Conservation (phyloP, 1,140 invertebrate species). For the Dendroctonus ponderosae region DNA sequence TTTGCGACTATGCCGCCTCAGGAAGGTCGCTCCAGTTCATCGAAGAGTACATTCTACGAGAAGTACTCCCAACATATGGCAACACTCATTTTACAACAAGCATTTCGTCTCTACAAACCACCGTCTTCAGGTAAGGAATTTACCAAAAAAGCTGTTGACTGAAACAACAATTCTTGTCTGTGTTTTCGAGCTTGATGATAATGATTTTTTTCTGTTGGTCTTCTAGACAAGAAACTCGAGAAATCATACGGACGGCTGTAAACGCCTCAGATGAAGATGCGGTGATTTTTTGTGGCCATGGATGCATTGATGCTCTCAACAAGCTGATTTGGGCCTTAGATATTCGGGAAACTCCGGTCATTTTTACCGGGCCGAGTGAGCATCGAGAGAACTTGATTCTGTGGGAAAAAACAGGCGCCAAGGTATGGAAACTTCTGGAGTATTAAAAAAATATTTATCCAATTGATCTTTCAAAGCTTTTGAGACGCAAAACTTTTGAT, state of each 20-base stretch:
- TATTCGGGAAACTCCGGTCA: constrained; percentile 61
- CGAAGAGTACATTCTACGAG: constrained; percentile 79
- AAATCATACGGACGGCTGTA: constrained; percentile 77
- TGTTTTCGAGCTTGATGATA: too few species aligned
- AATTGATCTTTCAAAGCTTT: not conserved
- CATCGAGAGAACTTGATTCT: constrained; percentile 81
- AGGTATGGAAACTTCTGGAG: constrained; percentile 66
- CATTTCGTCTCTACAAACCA: constrained; percentile 83
- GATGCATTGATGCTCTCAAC: constrained; percentile 70
- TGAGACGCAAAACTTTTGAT: not conserved
- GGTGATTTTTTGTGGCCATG: constrained; percentile 76
- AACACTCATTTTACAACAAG: constrained; percentile 84
- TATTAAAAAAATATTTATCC: too few species aligned
- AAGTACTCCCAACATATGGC: constrained; percentile 83
- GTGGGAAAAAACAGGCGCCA: constrained; percentile 77
- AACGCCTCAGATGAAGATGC: constrained; percentile 81
- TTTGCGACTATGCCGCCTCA: constrained; percentile 82
- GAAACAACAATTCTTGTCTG: too few species aligned
- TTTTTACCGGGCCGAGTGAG: constrained; percentile 84
- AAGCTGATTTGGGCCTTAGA: constrained; percentile 67
- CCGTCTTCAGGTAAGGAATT: constrained; percentile 71
- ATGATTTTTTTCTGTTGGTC: constrained; percentile 31
- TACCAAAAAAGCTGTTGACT: not conserved
- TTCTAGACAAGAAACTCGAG: constrained; percentile 74
- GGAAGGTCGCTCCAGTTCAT: constrained; percentile 81